Base-by-base conservation (phyloP, 1,140 invertebrate genomes). In the Drosophila paulistorum region DNA sequence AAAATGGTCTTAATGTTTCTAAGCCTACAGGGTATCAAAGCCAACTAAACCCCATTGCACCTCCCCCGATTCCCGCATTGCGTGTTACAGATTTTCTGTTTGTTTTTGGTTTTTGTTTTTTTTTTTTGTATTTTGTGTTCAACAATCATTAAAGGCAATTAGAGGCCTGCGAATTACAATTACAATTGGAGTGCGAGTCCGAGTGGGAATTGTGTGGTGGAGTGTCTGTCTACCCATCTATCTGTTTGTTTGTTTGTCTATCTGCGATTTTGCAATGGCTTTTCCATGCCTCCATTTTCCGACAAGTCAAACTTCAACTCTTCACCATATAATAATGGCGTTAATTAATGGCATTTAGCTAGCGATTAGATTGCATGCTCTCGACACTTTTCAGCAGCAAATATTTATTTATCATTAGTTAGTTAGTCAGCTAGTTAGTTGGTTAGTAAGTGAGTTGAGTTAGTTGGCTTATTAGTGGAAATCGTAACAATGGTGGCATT, bases 91-190 rank as follows among this genome's bases (percentile, higher is more conserved):
- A 51, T 70, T 69, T 69, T 60, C 20, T 48, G 30, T 48, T 48
- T 7, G 14, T 20, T 20, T 51, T 48, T 7, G 14, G 10, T 20
- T 51, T 17, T 17, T 17, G 0, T 17, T 20, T 48, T 48, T 17
- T 20, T 48, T 48, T 23, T 48, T 48, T 48, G 33, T 35, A 9
- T 51, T 73, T 69, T 61, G 78, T 51, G 20, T 23, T 51, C 45
- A 51, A 51, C 45, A 51, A 66, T 79, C 83, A 86, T 87, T 86
- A 86, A 83, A 79, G 65, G 65, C 83, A 86, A 86, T 86, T 86
- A 75, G 51, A 63, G 59, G 45, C 59, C 30, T 57, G 57, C 55
- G 54, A 68, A 63, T 69, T 60, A 75, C 79, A 81, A 76, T 76
- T 69, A 76, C 74, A 76, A 81, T 82, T 66, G 79, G 45, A 74